A percentile compares a stretch with the other conserved stretches of the same genome.
Evolutionary conservation across 2,797 vertebrate species (phyloP).

Genomic region (Lophura swinhoii): DNA sequence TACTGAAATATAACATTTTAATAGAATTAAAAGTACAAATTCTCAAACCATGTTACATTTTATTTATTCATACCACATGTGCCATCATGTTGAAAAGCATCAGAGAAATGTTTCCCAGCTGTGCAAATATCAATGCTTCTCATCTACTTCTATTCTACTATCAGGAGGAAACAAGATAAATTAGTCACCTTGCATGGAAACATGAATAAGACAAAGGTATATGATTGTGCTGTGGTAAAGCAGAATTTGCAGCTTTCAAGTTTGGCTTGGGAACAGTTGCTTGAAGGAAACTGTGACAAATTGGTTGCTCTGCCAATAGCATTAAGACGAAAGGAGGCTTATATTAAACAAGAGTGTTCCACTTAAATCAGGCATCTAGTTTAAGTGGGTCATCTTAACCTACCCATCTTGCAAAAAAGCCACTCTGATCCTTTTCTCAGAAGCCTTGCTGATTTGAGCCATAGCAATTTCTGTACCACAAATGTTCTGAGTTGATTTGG

Average conservation of each 20-base stretch:
- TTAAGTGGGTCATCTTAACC: not conserved
- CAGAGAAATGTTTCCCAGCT: not conserved
- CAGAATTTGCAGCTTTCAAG: constrained; percentile 41
- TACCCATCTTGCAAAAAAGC: not conserved
- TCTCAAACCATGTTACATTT: not conserved
- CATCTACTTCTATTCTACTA: not conserved
- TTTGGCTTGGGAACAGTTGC: not conserved
- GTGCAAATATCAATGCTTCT: not conserved
- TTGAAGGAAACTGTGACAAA: constrained; percentile 66
- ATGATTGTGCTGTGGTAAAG: not conserved
- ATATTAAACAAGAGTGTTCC: constrained; percentile 39
- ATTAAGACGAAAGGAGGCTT: constrained; percentile 51
- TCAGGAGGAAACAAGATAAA: not conserved
- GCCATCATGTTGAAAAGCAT: not conserved
- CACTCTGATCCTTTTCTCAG: not conserved
- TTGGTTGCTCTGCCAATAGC: constrained; percentile 33
- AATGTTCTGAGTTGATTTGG: constrained; percentile 10
- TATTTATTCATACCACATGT: not conserved
- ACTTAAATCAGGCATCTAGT: constrained; percentile 23
- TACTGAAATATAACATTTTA: not conserved
- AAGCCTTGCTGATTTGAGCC: not conserved
- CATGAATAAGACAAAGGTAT: not conserved
- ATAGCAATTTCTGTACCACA: not conserved
- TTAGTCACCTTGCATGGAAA: not conserved
- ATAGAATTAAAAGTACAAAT: not conserved